Evolutionary conservation across 2,113 vertebrate species (phyloP), one percentile per base, ranked within the genome.

Genomic region (Toxotes chatareus): DNA sequence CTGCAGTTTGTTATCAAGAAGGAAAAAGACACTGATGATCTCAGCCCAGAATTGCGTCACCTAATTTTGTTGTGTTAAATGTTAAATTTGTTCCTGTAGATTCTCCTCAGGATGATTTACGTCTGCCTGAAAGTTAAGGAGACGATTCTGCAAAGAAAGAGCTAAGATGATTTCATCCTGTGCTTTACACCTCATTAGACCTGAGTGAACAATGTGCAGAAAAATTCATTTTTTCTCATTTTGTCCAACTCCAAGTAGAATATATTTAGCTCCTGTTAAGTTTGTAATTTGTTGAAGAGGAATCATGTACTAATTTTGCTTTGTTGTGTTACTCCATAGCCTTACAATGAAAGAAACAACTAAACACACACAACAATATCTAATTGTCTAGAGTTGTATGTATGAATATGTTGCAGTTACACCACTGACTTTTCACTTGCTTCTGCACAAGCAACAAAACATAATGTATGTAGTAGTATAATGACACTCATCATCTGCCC

Each of bases 371-470:
- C 16, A 12, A n/a, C 11, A 12, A 11, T 6, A 12, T 62, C 60
- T n/a, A 10, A 32, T 5, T 4, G n/a, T 31, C 23, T 44, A 7
- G n/a, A 36, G 46, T 21, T 34, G 27, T 34, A 36, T 56, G 56
- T 42, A 2, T 27, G 27, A 27, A 27, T 11, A 9, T 40, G 76
- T 61, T 59, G 42, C 49, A 86, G 51, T 86, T 77, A 82, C 44
- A 46, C 7, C 59, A 1, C 47, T 77, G 87, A 85, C 78, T 75
- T 87, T 86, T 87, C 34, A 31, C 53, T 60, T 38, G 53, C 40
- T 38, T 65, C 63, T 62, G 62, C 68, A 34, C 73, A 66, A 44
- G 38, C 77, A 76, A 83, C 81, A 47, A 62, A 71, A 79, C 56
- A 60, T 79, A 84, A 72, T 62, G 67, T 38, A 6, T 79, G 77